These are phyloP conservation scores for Trichogramma dendrolimi DNA, from an alignment of 2,888 invertebrate genomes.

Conservation along the genomic window DNA sequence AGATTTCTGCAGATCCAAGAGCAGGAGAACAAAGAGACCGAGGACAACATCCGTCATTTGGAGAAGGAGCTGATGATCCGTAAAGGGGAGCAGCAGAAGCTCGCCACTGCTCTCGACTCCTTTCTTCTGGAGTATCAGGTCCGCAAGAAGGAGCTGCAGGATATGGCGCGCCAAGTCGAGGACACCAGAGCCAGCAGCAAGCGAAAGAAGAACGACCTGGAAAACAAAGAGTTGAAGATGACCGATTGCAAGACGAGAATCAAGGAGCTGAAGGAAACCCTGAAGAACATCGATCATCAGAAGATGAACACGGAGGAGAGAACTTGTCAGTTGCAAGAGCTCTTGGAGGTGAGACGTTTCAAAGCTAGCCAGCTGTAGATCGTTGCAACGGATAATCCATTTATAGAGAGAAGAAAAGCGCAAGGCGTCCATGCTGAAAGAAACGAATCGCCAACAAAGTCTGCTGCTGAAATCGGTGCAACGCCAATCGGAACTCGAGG, in stretches of 20 bases:
- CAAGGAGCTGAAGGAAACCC: slow-evolving; percentile 53
- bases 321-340: slow-evolving; percentile 59
- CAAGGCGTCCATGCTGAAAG: slow-evolving; percentile 35
- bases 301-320: slow-evolving; percentile 59
- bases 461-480: slow-evolving; percentile 33
- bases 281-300: slow-evolving; percentile 55
- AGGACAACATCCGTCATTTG: slow-evolving; percentile 48
- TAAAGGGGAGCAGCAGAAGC: slow-evolving; percentile 46
- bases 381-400: neutral
- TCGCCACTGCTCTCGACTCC: slow-evolving; percentile 45
- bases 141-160: slow-evolving; percentile 32
- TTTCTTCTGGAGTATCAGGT: slow-evolving; percentile 17
- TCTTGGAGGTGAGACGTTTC: slow-evolving; percentile 53
- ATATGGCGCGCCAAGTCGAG: slow-evolving; percentile 45
- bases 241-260: slow-evolving; percentile 46
- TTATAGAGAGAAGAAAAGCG: slow-evolving; percentile 44
- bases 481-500: slow-evolving; percentile 37
- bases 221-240: slow-evolving; percentile 31
- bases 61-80: slow-evolving; percentile 49
- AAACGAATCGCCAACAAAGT: slow-evolving; percentile 38
- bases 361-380: neutral
- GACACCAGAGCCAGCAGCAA: slow-evolving; percentile 26
- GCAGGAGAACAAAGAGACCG: slow-evolving; percentile 57
- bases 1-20: slow-evolving; percentile 60
- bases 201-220: slow-evolving; percentile 26